Evolutionary conservation across 2,888 invertebrate species (phyloP).

Genomic region (Drosophila robusta): DNA sequence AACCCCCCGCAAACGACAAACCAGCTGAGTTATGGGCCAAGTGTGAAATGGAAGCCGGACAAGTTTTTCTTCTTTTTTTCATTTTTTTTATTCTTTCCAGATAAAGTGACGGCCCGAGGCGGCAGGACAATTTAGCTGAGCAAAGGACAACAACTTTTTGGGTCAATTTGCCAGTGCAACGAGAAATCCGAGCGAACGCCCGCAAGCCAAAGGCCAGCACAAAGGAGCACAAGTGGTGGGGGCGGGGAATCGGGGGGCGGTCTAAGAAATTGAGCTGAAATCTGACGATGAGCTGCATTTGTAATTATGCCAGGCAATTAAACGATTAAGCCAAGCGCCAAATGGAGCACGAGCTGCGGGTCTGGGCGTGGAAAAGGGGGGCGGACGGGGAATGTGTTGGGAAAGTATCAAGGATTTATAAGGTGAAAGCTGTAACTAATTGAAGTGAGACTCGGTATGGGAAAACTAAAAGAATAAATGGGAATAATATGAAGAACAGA

Average conservation of each 20-base stretch:
- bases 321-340: constrained; percentile 69
- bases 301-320: constrained; percentile 79
- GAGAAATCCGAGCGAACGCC: constrained; percentile 31
- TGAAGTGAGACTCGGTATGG: constrained; percentile 41
- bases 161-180: constrained; percentile 70
- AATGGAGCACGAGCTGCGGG: constrained; percentile 26
- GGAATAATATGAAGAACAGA: neutral
- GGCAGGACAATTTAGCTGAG: constrained; percentile 64
- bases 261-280: constrained; percentile 70
- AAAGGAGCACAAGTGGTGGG: constrained; percentile 3
- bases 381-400: neutral
- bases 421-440: constrained; percentile 54
- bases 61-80: constrained; percentile 23
- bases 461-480: neutral
- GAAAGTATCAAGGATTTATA: constrained; percentile 43
- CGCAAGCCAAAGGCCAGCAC: constrained; percentile 13
- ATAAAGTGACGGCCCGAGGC: constrained; percentile 54
- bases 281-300: constrained; percentile 79
- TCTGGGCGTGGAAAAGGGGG: neutral
- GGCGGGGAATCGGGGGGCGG: neutral
- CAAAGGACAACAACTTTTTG: constrained; percentile 60
- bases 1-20: constrained; percentile 4
- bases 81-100: constrained; percentile 21
- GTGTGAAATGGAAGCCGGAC: constrained; percentile 62
- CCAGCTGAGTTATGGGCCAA: constrained; percentile 50